A percentile compares a stretch with the other conserved stretches of the same genome.
Conservation (phyloP, 35 echinoderm and acorn worm genomes). For the Ophioderma brevispina region DNA sequence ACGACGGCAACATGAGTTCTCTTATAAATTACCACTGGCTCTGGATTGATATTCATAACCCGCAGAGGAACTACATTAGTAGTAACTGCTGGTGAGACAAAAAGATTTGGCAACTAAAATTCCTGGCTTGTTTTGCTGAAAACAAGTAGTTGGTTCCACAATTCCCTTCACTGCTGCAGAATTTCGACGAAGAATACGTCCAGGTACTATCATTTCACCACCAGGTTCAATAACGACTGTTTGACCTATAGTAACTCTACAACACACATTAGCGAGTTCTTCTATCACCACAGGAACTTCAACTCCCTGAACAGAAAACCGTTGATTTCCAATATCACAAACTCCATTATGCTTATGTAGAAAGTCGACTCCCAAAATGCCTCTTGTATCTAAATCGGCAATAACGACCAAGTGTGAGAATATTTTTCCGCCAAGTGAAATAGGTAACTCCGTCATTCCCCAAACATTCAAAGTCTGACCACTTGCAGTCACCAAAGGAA, state of each 20-base stretch:
- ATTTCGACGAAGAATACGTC: background rate
- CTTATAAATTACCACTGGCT: background rate
- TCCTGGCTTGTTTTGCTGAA: background rate
- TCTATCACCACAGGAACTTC: background rate
- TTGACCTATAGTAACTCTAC: background rate
- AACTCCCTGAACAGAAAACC: background rate
- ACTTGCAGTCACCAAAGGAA: background rate
- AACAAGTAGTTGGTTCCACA: background rate
- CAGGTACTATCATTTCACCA: background rate
- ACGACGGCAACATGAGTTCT: background rate
- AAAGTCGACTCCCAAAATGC: background rate
- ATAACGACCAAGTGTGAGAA: background rate
- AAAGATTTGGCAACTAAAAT: background rate
- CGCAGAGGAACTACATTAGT: background rate
- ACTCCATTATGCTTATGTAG: background rate
- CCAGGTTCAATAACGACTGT: background rate
- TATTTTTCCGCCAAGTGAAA: background rate
- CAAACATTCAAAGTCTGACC: background rate
- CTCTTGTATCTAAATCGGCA: background rate
- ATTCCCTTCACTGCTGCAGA: background rate
- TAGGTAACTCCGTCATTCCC: background rate
- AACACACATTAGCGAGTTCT: background rate
- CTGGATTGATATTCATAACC: background rate
- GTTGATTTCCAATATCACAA: background rate
- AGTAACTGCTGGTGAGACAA: too few relatives aligned